Base-by-base conservation (phyloP, 2,888 invertebrate genomes). In the Cephonodes hylas region DNA sequence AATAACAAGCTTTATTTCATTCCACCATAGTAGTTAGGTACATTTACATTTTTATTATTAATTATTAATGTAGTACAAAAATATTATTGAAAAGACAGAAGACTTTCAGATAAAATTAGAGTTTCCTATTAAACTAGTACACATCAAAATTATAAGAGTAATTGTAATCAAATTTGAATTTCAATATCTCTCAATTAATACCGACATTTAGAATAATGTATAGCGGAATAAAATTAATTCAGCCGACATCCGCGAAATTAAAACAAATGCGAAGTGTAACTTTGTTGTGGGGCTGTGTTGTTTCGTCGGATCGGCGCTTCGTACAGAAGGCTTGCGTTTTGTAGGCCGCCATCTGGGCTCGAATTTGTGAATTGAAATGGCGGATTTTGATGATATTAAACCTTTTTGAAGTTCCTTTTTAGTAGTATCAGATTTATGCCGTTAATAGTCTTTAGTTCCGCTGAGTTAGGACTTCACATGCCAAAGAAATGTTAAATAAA, bases 291-390 rank as follows among this genome's bases (percentile, higher is more conserved):
- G 66, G 67, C 65, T 65, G 68, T 68, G 61, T 62, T 67, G 64
- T 61, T 62, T 59, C 58, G 60, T 65, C 62, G 62, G 68, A 67
- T 68, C 61, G 63, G 56, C 69, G 20, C 4, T 57, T 6, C 42
- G 3, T 62, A 66, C 60, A 65, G 67, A 74, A 75, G 75, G 78
- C 71, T 74, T 72, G 65, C 60, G 38, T 38, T 34, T 63, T 59
- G 64, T 73, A 69, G 72, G 69, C 59, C 64, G 68, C 64, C 74
- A 74, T 72, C 74, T 75, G 77, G 63, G 67, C 66, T 64, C 66
- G 63, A 73, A 60, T 66, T 59, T 56, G 64, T 58, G 64, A 72
- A 75, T 74, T 72, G 67, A 68, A 72, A 57, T 13, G 44, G 42
- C 22, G 38, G 38, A 59, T 53, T 8, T n/a, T 38, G 18, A 42